A percentile compares a stretch with the other conserved stretches of the same genome.
Evolutionary conservation across 2,113 vertebrate species (phyloP).

Genomic region (Platichthys flesus): DNA sequence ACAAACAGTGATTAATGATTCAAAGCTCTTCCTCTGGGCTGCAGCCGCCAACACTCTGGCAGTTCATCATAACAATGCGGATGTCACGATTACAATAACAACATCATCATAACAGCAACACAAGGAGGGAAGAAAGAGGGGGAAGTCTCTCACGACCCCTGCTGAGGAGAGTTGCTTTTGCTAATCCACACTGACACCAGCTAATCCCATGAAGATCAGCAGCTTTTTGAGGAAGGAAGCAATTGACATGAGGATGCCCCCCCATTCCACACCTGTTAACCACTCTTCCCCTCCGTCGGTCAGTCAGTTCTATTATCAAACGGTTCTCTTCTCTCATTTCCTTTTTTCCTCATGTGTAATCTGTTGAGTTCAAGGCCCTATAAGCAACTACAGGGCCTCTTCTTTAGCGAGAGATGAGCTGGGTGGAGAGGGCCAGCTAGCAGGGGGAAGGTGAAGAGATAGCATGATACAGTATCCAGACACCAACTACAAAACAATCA

Average conservation of each 20-base stretch:
- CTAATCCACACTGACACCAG: conserved; percentile 64
- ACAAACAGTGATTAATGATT: conserved; percentile 15
- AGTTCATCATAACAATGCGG: conserved; percentile 11
- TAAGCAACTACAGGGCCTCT: conserved; percentile 11
- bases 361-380: neutral
- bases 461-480: conserved; percentile 19
- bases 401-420: neutral
- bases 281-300: conserved; percentile 4
- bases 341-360: neutral
- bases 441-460: conserved; percentile 17
- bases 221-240: conserved; percentile 25
- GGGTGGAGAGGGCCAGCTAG: conserved; percentile 23
- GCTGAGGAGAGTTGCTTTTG: conserved; percentile 36
- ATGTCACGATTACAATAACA: conserved; percentile 25
- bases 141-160: conserved; percentile 39
- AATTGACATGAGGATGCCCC: conserved; percentile 28
- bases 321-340: neutral
- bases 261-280: neutral
- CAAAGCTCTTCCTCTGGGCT: conserved; percentile 14
- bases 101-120: neutral
- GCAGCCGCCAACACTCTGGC: neutral
- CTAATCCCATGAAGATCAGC: conserved; percentile 55
- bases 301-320: neutral
- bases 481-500: neutral
- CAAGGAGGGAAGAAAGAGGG: neutral